Percentiles rank a stretch among this genome's conserved stretches.
Conservation (phyloP, 1,140 invertebrate species). For the Drosophila neocordata region DNA sequence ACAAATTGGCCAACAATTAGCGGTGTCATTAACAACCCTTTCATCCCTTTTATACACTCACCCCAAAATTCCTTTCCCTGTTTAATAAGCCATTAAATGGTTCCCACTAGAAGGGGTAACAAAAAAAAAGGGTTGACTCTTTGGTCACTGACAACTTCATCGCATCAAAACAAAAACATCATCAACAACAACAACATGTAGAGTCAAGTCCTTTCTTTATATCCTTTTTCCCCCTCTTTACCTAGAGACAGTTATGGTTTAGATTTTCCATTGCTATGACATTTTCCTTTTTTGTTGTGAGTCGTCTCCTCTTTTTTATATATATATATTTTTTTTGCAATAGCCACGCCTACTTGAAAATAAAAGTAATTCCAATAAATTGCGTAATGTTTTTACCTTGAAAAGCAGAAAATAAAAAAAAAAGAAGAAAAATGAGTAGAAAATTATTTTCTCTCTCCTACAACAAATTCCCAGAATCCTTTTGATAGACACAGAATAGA, state of each 20-base stretch:
- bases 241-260: too few species aligned
- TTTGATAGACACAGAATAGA: slow-evolving; percentile 24
- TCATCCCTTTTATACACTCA: slow-evolving; percentile 21
- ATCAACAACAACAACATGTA: background rate
- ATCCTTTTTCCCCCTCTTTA: slow-evolving; percentile 25
- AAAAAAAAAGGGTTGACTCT: slow-evolving; percentile 33
- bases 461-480: slow-evolving; percentile 43
- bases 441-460: background rate
- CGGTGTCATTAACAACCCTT: slow-evolving; percentile 68
- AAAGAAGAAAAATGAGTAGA: background rate
- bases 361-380: slow-evolving; percentile 44
- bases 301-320: background rate
- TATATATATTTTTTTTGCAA: slow-evolving; percentile 6
- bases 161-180: slow-evolving; percentile 12
- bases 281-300: slow-evolving; percentile 14
- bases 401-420: slow-evolving; percentile 21
- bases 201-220: slow-evolving; percentile 51
- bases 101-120: slow-evolving; percentile 30
- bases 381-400: slow-evolving; percentile 43
- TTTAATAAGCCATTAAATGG: slow-evolving; percentile 74
- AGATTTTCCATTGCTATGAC: slow-evolving; percentile 37
- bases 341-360: slow-evolving; percentile 34
- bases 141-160: slow-evolving; percentile 43
- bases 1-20: slow-evolving; percentile 77
- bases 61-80: slow-evolving; percentile 22